Evolutionary conservation across 2,888 invertebrate species (phyloP).

Genomic region (Apeira syringaria): DNA sequence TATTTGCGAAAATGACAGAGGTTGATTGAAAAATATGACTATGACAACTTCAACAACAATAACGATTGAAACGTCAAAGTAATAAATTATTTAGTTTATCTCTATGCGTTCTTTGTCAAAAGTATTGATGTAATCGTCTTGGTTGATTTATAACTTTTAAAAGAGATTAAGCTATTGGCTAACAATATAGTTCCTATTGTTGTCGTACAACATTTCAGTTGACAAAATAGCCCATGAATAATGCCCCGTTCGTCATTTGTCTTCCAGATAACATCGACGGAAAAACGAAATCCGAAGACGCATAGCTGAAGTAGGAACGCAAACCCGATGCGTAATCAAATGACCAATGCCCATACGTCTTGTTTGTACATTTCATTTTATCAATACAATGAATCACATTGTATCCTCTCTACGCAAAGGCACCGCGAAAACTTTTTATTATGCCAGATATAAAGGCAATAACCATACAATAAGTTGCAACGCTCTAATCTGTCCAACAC

Average conservation of each 20-base stretch:
- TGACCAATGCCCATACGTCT: slow-evolving; percentile 50
- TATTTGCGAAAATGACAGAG: slow-evolving; percentile 1
- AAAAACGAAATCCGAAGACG: slow-evolving; percentile 34
- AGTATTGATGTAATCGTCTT: slow-evolving; percentile 6
- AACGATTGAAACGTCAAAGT: not conserved
- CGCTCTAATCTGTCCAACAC: slow-evolving; percentile 67
- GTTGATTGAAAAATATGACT: no score
- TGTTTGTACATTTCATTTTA: slow-evolving; percentile 57
- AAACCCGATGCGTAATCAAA: slow-evolving; percentile 44
- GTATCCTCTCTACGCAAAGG: slow-evolving; percentile 40
- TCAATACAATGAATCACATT: slow-evolving; percentile 58
- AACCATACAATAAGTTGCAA: slow-evolving; percentile 66
- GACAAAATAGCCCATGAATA: slow-evolving; percentile 29
- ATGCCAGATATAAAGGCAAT: slow-evolving; percentile 57
- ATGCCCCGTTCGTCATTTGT: slow-evolving; percentile 29
- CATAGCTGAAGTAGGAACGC: slow-evolving; percentile 32
- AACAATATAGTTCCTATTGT: slow-evolving; percentile 7
- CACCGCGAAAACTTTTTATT: slow-evolving; percentile 52
- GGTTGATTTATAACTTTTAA: slow-evolving; percentile 7
- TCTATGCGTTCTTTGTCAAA: not conserved
- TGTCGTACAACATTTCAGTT: slow-evolving; percentile 14
- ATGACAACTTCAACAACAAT: not conserved
- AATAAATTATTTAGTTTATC: not conserved
- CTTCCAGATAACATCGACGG: slow-evolving; percentile 32
- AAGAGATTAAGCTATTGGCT: slow-evolving; percentile 10